A percentile compares a stretch with the other conserved stretches of the same genome.
These are phyloP conservation scores for Pogonocichla stellata DNA, from an alignment of 2,113 vertebrate genomes.

Conservation along the genomic window DNA sequence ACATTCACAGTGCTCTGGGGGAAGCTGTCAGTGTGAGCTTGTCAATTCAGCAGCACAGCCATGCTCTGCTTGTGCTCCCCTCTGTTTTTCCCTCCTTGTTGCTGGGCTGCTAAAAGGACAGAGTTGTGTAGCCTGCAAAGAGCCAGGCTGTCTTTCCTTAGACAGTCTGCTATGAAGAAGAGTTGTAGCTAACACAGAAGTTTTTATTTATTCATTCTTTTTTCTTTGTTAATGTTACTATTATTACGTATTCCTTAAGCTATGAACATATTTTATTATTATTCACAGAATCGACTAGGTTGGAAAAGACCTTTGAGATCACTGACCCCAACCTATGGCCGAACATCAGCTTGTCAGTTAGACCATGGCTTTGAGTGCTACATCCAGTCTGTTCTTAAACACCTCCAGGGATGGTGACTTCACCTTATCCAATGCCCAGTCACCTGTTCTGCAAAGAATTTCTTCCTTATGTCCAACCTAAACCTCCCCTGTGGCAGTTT, in stretches of 20 bases:
- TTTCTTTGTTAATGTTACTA: not conserved
- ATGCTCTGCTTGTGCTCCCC: not conserved
- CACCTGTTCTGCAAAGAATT: rapidly evolving
- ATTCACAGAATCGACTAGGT: not conserved
- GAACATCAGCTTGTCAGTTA: not conserved
- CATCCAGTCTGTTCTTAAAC: not conserved
- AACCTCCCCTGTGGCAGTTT: rapidly evolving
- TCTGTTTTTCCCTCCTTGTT: not conserved
- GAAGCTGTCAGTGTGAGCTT: not conserved
- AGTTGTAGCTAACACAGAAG: not conserved
- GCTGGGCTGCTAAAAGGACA: not conserved
- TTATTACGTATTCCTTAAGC: not conserved
- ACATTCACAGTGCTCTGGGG: not conserved
- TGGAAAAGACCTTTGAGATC: not conserved
- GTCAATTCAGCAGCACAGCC: not conserved
- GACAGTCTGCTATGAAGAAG: not conserved
- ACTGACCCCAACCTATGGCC: rapidly evolving
- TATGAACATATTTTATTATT: not conserved
- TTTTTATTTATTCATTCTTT: not conserved
- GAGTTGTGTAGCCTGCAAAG: not conserved
- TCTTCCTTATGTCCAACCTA: not conserved
- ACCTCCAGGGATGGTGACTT: not conserved
- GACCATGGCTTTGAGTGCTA: no score
- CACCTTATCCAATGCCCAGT: not conserved
- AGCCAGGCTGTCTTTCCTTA: not conserved